Conservation (phyloP, 2,888 invertebrate genomes). For the Spisula solida region DNA sequence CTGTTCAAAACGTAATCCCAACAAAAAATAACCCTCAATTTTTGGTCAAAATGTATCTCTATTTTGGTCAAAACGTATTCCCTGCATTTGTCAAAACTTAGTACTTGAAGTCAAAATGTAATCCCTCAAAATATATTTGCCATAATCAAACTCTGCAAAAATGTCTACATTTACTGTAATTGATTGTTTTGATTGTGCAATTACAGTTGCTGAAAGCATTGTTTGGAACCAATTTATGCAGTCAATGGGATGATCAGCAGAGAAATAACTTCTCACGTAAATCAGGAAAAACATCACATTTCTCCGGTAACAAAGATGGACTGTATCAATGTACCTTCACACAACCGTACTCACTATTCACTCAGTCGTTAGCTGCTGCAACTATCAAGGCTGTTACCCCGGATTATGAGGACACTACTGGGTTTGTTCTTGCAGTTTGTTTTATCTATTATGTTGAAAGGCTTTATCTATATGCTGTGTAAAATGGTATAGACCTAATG, state of each 20-base stretch:
- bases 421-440: slow-evolving; percentile 67
- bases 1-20: no score
- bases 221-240: slow-evolving; percentile 92
- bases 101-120: no score
- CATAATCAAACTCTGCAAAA: no score
- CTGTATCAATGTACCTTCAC: slow-evolving; percentile 87
- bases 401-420: slow-evolving; percentile 82
- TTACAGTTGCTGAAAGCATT: slow-evolving; percentile 90
- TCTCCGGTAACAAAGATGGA: slow-evolving; percentile 84
- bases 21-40: no score
- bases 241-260: slow-evolving; percentile 85
- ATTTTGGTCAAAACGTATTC: no score
- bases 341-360: slow-evolving; percentile 87
- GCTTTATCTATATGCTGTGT: no score
- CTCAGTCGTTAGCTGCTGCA: slow-evolving; percentile 86
- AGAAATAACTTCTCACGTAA: slow-evolving; percentile 69
- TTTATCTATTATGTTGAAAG: no score
- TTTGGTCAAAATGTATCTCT: no score
- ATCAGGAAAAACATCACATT: slow-evolving; percentile 82
- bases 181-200: not conserved
- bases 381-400: slow-evolving; percentile 82
- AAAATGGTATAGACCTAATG: no score
- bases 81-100: no score
- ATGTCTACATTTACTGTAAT: no score
- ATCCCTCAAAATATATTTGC: no score